Evolutionary conservation across 2,113 vertebrate genomes (phyloP), one percentile per base, ranked within the genome.

Genomic region (Elephantulus edwardii): DNA sequence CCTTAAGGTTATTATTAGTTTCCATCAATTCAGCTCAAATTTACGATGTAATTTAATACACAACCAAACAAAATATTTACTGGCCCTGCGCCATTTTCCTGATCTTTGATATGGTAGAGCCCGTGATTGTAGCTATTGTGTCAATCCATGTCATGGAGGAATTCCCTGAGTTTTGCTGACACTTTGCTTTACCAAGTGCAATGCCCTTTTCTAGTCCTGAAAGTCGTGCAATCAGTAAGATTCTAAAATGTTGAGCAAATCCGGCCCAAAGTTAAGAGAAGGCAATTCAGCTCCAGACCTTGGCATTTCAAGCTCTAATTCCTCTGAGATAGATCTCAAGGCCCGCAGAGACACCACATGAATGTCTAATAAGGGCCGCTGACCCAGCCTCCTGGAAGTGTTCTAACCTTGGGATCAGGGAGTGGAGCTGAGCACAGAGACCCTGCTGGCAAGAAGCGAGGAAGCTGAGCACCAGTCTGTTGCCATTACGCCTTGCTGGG

Each of bases 301-400:
- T 0, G 13, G 66, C 77, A 16, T 44, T 77, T 58, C 1, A 2
- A 26, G 26, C 79, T 48, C 60, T 66, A 22, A 42, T 44, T 87
- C 60, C 83, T 58, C 26, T 7, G 17, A 54, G 60, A 38, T 13
- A 14, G 40, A 8, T 30, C n/a, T 24, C 44, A 20, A n/a, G 20
- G 75, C n/a, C 44, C 46, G 13, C 33, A 4, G 70, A 77, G 66
- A 50, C 48, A 22, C 71, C 20, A 9, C 1, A 26, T 14, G 16
- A 33, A 24, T 10, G 40, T 4, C 8, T 1, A 26, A 64, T 35
- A 5, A 8, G 16, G 40, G 48, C 5, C 26, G 0, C 44, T 0
- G 8, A 6, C 8, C 28, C 52, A 22, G 64, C 0, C 0, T 8
- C 14, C 48, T 13, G 35, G 33, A 20, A 28, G 42, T 20, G 40